Conservation (phyloP, 2,113 vertebrate species). For the Gila orcuttii region DNA sequence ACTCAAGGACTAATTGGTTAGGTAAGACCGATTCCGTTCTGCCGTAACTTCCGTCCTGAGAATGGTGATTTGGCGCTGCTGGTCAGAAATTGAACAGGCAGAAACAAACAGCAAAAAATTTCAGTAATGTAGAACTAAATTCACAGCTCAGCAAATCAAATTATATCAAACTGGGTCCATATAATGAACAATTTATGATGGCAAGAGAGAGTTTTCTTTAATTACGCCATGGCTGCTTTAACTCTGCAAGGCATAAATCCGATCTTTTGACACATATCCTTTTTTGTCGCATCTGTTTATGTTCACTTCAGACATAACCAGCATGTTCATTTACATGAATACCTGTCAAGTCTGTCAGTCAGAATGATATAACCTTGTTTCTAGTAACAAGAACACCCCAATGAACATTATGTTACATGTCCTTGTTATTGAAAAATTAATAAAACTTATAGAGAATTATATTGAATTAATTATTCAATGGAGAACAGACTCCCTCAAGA, state of each 20-base stretch:
- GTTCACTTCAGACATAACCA: neutral
- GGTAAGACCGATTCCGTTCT: neutral
- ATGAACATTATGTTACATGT: neutral
- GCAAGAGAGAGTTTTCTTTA: neutral
- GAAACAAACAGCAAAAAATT: neutral
- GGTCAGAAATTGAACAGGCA: neutral
- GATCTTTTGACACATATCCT: neutral
- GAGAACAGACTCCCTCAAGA: neutral
- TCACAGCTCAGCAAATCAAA: neutral
- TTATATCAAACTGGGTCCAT: neutral
- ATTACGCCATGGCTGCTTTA: neutral
- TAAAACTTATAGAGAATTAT: neutral
- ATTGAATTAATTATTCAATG: neutral
- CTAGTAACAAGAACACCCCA: neutral
- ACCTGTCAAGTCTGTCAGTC: neutral
- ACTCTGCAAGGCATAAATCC: neutral
- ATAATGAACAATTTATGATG: neutral
- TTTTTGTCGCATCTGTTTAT: neutral
- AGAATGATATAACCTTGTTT: neutral
- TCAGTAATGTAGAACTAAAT: neutral
- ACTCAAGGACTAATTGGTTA: neutral
- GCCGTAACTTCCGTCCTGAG: neutral
- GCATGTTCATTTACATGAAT: neutral
- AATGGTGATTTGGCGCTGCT: neutral
- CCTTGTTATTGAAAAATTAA: neutral